phyloP scores from a whole-genome alignment of 2,888 invertebrate genomes.

The Caenorhabditis doughertyi region DNA sequence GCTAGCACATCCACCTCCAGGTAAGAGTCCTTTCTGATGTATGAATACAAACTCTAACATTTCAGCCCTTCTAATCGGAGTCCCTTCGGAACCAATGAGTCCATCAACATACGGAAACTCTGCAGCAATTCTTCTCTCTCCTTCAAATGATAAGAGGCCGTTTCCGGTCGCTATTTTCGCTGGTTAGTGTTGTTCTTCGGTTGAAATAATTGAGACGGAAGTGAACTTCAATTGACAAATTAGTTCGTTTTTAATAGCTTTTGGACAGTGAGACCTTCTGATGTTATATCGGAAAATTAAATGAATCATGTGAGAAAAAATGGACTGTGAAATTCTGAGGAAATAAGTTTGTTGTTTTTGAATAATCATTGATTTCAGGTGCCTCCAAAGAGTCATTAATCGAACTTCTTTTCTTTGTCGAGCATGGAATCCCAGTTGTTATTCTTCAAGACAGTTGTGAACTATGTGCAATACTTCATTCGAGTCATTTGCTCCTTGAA shows the following conservation, averaged over 20 bases:
- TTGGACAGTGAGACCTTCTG: no score
- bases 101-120: constrained; percentile 65
- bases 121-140: constrained; percentile 69
- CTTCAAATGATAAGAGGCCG: constrained; percentile 76
- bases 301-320: no score
- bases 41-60: background rate
- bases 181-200: constrained; percentile 51
- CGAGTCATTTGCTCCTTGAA: constrained; percentile 73
- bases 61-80: constrained; percentile 79
- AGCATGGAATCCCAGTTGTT: constrained; percentile 79
- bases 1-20: constrained; percentile 79
- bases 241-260: no score
- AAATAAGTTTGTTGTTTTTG: no score
- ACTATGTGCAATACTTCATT: constrained; percentile 76
- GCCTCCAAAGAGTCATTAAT: constrained; percentile 73
- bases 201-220: background rate
- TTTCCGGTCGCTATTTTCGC: constrained; percentile 79
- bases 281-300: no score
- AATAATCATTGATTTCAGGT: constrained; percentile 73
- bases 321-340: no score
- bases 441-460: constrained; percentile 78
- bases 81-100: constrained; percentile 76
- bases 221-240: background rate
- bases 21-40: constrained; percentile 18
- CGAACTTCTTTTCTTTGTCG: constrained; percentile 76